phyloP scores from a whole-genome alignment of 2,888 invertebrate species.

The Ptychoptera albimana region DNA sequence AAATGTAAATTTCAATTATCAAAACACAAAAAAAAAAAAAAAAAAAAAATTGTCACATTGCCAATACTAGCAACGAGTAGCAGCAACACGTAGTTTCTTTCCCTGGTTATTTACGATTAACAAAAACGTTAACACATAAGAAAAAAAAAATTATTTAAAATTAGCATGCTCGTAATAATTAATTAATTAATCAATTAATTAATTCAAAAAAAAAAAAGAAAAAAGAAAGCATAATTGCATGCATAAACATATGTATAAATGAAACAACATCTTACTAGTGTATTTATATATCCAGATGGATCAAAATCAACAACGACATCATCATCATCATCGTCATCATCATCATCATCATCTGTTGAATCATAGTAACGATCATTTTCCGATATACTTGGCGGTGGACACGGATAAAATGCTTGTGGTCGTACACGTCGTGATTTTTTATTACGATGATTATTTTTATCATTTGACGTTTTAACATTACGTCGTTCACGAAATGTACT shows the following conservation, averaged over 20 bases:
- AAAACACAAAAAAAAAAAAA: too few species aligned
- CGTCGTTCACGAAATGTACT: slow-evolving; percentile 27
- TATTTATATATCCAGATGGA: slow-evolving; percentile 28
- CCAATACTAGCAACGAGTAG: too few species aligned
- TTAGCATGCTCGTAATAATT: too few species aligned
- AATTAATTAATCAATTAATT: too few species aligned
- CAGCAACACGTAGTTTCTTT: too few species aligned
- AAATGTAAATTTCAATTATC: too few species aligned
- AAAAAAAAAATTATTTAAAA: too few species aligned
- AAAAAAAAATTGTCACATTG: too few species aligned
- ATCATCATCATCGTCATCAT: slow-evolving; percentile 21
- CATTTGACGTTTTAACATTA: slow-evolving; percentile 24
- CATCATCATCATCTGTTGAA: slow-evolving; percentile 22
- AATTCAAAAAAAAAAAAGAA: not conserved
- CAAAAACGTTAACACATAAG: too few species aligned
- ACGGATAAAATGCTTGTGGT: slow-evolving; percentile 29
- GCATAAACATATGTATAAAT: slow-evolving; percentile 4
- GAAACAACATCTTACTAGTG: slow-evolving; percentile 22
- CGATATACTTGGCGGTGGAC: slow-evolving; percentile 22
- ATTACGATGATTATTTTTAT: slow-evolving; percentile 22
- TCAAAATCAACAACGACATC: slow-evolving; percentile 22
- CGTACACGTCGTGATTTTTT: slow-evolving; percentile 22
- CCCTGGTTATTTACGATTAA: too few species aligned
- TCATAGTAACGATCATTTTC: slow-evolving; percentile 23
- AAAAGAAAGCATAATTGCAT: not conserved